These are phyloP conservation scores for Bombus balteatus DNA, from an alignment of 1,140 invertebrate species.

Conservation along the genomic window DNA sequence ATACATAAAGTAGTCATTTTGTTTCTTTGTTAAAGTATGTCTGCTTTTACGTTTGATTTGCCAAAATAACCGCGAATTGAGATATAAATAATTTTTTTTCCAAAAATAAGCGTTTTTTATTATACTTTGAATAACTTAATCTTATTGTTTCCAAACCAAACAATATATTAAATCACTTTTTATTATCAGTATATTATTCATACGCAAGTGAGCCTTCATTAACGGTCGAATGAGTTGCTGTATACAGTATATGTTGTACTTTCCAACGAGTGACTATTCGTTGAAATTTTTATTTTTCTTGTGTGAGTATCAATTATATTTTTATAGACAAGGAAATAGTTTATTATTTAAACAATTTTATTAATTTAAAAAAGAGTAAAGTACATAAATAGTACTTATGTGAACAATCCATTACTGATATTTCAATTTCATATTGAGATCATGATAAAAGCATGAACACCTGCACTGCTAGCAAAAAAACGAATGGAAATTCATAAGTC, in stretches of 20 bases:
- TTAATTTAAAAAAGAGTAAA: not conserved
- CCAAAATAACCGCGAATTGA: no score
- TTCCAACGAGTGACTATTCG: not conserved
- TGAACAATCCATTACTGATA: no score
- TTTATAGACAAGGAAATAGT: not conserved
- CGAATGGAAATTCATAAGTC: no score
- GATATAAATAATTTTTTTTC: not conserved
- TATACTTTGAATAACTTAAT: not conserved
- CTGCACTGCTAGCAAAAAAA: no score
- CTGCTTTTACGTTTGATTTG: no score
- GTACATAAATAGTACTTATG: no score
- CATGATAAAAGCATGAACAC: no score
- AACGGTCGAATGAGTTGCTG: not conserved
- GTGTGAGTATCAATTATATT: not conserved
- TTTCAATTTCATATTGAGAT: no score
- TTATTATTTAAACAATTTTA: not conserved
- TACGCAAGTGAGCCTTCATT: not conserved
- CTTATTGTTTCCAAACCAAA: not conserved
- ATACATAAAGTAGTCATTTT: no score
- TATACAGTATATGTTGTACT: not conserved
- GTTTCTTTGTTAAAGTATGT: no score
- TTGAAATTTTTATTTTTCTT: not conserved
- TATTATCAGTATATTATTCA: conserved; percentile 1
- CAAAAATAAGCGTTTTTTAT: not conserved
- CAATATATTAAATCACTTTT: not conserved